Evolutionary conservation across 2,888 invertebrate genomes (phyloP).

Genomic region (Ophraella communa): DNA sequence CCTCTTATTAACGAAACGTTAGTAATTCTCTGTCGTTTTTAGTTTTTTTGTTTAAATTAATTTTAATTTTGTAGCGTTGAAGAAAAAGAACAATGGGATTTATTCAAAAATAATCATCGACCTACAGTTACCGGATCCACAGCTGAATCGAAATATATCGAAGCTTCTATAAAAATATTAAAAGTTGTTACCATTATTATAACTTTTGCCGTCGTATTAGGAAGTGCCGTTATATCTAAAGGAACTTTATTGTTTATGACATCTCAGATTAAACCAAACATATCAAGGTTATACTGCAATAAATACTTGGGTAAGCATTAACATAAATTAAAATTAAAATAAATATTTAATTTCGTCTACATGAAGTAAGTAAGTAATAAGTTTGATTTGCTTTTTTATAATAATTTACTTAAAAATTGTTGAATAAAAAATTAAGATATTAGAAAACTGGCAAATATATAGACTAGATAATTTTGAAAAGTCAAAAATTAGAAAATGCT

Average conservation of each 20-base stretch:
- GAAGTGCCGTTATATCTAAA: conserved; percentile 75
- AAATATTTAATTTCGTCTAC: too few species aligned
- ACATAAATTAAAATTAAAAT: too few species aligned
- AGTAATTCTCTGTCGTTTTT: too few species aligned
- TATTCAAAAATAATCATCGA: conserved; percentile 76
- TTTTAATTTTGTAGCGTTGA: conserved; percentile 24
- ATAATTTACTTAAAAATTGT: too few species aligned
- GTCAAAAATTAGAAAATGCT: background rate
- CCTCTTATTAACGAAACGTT: too few species aligned
- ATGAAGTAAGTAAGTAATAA: too few species aligned
- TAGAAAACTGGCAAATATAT: too few species aligned
- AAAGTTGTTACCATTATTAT: conserved; percentile 74
- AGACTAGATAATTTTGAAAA: too few species aligned
- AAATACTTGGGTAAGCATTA: conserved; percentile 56
- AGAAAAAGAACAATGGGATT: conserved; percentile 68
- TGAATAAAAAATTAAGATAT: too few species aligned
- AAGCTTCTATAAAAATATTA: conserved; percentile 67
- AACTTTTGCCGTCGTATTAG: conserved; percentile 71
- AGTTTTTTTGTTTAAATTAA: background rate
- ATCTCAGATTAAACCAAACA: conserved; percentile 68
- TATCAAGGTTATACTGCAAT: conserved; percentile 68
- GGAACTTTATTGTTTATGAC: conserved; percentile 75
- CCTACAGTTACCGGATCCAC: conserved; percentile 73
- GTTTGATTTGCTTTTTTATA: too few species aligned
- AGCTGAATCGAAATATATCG: conserved; percentile 68